Evolutionary conservation across 2,888 invertebrate genomes (phyloP), one percentile per base, ranked within the genome.

Genomic region (Eupithecia subumbrata): DNA sequence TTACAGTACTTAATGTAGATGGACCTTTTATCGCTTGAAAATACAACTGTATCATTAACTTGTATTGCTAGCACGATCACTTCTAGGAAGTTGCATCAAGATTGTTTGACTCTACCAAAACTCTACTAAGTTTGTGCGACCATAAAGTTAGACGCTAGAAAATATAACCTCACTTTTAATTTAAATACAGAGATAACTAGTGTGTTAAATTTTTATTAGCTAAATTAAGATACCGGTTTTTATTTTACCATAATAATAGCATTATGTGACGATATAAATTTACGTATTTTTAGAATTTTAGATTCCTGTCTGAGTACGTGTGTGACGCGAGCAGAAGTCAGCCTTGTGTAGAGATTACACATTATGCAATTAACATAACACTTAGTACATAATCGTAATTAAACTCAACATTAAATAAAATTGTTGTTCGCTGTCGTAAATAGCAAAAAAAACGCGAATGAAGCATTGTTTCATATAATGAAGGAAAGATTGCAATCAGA

Each of bases 1-100:
- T 74, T 77, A 78, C 75, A 76, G 78, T 74, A 78, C 60, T 67
- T 69, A 67, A 75, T 76, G 56, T 22, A 56, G 52, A n/a, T 0
- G n/a, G 12, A 60, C 25, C 25, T 60, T 60, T 60, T 22, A 25
- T 60, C 14, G 60, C 25, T 60, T 5, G 60, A 25, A 52, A 22
- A 12, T 63, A 30, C 63, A 63, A 63, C 63, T 18, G 63, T 63
- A 34, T 14, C 22, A n/a, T 8, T 52, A n/a, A 52, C 52, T n/a
- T 18, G 8, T 52, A n/a, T 18, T 56, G n/a, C 12, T 22, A 56
- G 56, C 22, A 56, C 12, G 60, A 25, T 25, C 25, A 25, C 25
- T 25, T 14, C 5, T 60, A 25, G 60, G 5, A 60, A 14, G 52
- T 52, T 40, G 40, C 40, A 40, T 18, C n/a, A n/a, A 60, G 5